A percentile compares a stretch with the other conserved stretches of the same genome.
phyloP scores from a whole-genome alignment of 2,888 invertebrate genomes.

The Timema cristinae region DNA sequence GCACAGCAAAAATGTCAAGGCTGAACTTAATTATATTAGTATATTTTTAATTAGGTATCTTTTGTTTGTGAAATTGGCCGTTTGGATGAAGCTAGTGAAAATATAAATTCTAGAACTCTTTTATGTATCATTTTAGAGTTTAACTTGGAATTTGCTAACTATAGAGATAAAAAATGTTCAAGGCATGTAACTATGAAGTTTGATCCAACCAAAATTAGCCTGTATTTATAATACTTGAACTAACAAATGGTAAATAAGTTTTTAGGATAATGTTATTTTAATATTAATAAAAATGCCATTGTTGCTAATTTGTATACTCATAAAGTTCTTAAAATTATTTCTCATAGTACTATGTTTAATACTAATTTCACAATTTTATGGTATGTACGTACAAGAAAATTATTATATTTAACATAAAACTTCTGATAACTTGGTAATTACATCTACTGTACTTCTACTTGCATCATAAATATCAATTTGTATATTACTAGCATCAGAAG shows the following conservation, averaged over 20 bases:
- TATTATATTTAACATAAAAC: neutral
- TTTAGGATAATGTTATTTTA: too few species aligned
- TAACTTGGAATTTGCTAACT: too few species aligned
- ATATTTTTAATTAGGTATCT: neutral
- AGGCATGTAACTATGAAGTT: too few species aligned
- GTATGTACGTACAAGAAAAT: neutral
- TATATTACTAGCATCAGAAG: neutral
- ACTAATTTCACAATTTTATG: too few species aligned
- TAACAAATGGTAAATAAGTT: too few species aligned
- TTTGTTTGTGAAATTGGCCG: neutral
- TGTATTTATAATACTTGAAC: too few species aligned
- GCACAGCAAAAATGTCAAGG: neutral
- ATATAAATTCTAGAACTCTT: neutral
- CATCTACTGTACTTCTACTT: neutral
- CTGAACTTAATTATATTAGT: neutral
- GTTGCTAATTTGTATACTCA: too few species aligned
- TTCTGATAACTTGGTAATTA: constrained; percentile 2
- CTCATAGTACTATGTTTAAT: too few species aligned
- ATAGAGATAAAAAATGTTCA: too few species aligned
- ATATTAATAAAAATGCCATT: too few species aligned
- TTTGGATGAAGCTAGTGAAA: neutral
- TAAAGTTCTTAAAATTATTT: too few species aligned
- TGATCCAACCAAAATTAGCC: too few species aligned
- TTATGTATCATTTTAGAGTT: neutral
- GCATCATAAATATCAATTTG: neutral